Base-by-base conservation (phyloP, 2,113 vertebrate genomes). In the Pachycephala philippinensis region DNA sequence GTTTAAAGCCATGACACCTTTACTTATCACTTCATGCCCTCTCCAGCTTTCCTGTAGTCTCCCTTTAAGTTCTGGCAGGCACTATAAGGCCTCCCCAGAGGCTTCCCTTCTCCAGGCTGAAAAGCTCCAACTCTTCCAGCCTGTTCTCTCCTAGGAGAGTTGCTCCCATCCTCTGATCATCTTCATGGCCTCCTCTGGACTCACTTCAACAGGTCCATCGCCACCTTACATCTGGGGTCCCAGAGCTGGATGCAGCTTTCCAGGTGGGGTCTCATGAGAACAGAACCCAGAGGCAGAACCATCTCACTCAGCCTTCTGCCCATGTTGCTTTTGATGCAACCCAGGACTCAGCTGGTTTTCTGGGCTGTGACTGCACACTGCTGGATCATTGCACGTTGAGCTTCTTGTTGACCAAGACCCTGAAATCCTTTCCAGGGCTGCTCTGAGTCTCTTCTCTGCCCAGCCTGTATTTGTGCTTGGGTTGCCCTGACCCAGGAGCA, bases 301-400 rank as follows among this genome's bases (percentile, higher is more conserved):
- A 35, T 5, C 26, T 31, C 49, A 17, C 21, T 71, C 42, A 31
- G 11, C 8, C 15, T 50, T 10, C 42, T 33, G 26, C 15, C 18
- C 37, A 37, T 4, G 0, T 10, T 37, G 1, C 16, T 57, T 65
- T 57, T 57, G 59, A 5, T 28, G 22, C 6, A 88, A 27, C 44
- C 27, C n/a, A 40, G n/a, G 13, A 53, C 35, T 40, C 12, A 27
- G 5, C 3, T 44, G 50, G 4, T 35, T 50, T 80, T 72, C 42
- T 64, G 59, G 42, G 13, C 50, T 61, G 30, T 0, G 0, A 11
- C 7, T 42, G 22, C 37, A 15, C 5, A 7, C 6, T 65, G 18
- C 37, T 74, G 19, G 28, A 28, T 39, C 44, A 33, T 5, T 65
- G 12, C 27, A 39, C 13, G 12, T 18, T 22, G 27, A 72, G 10